phyloP scores from a whole-genome alignment of 2,888 invertebrate genomes.

The Euzophera pinguis region DNA sequence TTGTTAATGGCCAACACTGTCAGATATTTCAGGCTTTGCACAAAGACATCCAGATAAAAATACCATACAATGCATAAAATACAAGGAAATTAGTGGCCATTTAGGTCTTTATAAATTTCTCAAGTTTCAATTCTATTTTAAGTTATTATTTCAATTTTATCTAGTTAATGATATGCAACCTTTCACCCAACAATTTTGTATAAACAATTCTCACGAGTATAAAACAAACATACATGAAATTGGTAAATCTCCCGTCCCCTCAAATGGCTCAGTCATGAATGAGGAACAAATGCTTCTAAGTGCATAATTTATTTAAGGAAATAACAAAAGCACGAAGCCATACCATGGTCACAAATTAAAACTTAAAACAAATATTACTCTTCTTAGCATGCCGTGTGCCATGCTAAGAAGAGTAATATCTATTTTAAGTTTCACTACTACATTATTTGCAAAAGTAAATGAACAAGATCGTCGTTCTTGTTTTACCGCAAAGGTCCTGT shows the following conservation, averaged over 20 bases:
- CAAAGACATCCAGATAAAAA: too few species aligned
- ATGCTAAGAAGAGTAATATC: constrained; percentile 32
- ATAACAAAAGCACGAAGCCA: constrained; percentile 45
- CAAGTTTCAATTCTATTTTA: too few species aligned
- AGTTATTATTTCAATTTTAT: too few species aligned
- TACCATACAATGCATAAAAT: too few species aligned
- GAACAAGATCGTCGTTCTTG: too few species aligned
- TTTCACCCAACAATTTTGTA: too few species aligned
- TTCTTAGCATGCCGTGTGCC: constrained; percentile 18
- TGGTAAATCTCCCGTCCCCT: neutral
- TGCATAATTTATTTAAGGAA: constrained; percentile 27
- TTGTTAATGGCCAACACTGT: too few species aligned
- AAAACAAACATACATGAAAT: constrained; percentile 1
- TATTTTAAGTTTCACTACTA: neutral
- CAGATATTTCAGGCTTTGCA: too few species aligned
- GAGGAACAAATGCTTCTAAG: neutral
- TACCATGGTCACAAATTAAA: constrained; percentile 35
- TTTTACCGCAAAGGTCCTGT: too few species aligned
- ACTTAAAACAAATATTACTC: constrained; percentile 27
- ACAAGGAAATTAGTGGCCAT: too few species aligned
- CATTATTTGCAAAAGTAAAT: too few species aligned
- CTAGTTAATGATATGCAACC: neutral
- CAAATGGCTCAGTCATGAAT: constrained; percentile 11
- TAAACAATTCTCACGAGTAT: neutral
- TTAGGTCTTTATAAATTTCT: too few species aligned